Percentiles rank a stretch among this genome's conserved stretches.
These are phyloP conservation scores for Chydorus sphaericus DNA, from an alignment of 2,888 invertebrate species.

Conservation along the genomic window DNA sequence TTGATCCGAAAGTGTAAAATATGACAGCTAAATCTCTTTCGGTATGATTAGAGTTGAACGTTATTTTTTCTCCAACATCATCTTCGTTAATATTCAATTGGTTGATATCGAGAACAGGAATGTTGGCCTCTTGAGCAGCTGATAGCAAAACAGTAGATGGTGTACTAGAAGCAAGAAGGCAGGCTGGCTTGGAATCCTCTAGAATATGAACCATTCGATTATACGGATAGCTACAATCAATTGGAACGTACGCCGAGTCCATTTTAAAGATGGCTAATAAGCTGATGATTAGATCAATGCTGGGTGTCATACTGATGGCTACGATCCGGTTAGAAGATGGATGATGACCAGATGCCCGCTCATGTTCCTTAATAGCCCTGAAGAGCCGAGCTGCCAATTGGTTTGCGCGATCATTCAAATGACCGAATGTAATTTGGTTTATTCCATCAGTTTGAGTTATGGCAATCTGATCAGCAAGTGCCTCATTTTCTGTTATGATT, in stretches of 20 bases:
- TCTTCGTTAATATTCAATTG: no score
- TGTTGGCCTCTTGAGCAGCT: no score
- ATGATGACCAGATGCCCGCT: no score
- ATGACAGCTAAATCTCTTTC: slow-evolving; percentile 59
- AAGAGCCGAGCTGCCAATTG: neutral
- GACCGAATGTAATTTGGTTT: slow-evolving; percentile 2
- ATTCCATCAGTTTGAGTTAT: no score
- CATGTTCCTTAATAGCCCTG: no score
- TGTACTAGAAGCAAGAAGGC: slow-evolving; percentile 53
- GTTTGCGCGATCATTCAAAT: neutral
- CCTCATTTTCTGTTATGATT: no score
- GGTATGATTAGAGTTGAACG: no score
- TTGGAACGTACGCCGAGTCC: slow-evolving; percentile 69
- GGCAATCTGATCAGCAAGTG: no score
- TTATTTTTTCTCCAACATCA: neutral
- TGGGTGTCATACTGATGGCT: slow-evolving; percentile 64
- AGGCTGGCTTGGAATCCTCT: slow-evolving; percentile 51
- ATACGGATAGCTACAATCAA: slow-evolving; percentile 56
- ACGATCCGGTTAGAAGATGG: slow-evolving; percentile 56
- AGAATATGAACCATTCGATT: slow-evolving; percentile 60
- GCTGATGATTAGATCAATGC: slow-evolving; percentile 47
- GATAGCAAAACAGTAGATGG: no score
- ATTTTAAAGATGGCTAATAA: slow-evolving; percentile 63
- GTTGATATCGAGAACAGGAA: no score
- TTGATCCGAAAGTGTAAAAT: slow-evolving; percentile 76